Conservation (phyloP, 2,797 vertebrate genomes). For the Tangara arthus region DNA sequence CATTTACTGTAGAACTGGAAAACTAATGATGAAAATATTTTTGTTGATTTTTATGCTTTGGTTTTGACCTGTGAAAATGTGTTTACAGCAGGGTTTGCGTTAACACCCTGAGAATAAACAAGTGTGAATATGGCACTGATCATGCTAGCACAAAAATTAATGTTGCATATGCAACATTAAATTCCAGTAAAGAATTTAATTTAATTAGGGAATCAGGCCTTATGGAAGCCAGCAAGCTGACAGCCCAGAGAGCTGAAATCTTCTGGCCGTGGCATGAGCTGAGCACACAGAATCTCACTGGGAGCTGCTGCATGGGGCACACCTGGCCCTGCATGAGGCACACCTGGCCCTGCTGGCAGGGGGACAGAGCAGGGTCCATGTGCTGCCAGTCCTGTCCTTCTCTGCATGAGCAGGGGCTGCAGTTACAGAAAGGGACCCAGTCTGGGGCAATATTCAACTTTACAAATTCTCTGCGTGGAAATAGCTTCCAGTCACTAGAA, state of each 20-base stretch:
- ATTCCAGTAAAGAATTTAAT: not conserved
- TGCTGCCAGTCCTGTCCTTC: not conserved
- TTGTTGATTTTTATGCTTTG: not conserved
- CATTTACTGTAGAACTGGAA: not conserved
- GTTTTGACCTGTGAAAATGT: not conserved
- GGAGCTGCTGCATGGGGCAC: not conserved
- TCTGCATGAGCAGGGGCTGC: not conserved
- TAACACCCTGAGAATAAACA: constrained; percentile 3
- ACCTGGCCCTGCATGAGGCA: not conserved
- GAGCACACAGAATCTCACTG: accelerated
- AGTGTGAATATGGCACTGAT: not conserved
- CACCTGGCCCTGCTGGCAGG: not conserved
- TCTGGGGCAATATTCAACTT: not conserved
- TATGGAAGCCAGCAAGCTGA: not conserved
- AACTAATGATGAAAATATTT: not conserved
- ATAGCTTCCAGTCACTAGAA: not conserved
- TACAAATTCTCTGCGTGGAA: not conserved
- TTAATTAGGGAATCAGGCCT: not conserved
- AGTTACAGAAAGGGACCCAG: not conserved
- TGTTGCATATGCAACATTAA: not conserved
- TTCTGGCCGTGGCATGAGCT: accelerated
- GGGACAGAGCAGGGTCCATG: accelerated
- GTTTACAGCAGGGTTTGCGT: not conserved
- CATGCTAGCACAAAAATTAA: not conserved
- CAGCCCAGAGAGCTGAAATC: not conserved